Evolutionary conservation across 2,797 vertebrate genomes (phyloP), one percentile per base, ranked within the genome.

Genomic region (Tenualosa ilisha): DNA sequence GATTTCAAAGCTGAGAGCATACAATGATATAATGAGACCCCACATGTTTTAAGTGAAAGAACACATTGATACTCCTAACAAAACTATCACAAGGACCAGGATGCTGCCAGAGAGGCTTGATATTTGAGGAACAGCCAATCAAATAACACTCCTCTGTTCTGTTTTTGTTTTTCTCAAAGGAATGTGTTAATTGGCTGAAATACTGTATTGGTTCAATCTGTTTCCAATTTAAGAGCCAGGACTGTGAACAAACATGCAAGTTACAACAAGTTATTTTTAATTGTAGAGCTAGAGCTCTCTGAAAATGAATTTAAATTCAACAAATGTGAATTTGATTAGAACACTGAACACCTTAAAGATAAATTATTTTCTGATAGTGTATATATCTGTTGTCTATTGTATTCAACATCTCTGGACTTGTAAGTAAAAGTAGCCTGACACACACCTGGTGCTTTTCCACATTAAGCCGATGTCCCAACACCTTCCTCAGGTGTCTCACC

Each of bases 381-480:
- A 1, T 31, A 51, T 7, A 51, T 51, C 1, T 9, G 8, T 9
- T 9, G 50, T 51, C 7, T 49, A 49, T 2, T 49, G 46, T 49
- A 49, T 49, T 49, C 46, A 49, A 49, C 46, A 49, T 8, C 7
- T 49, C 7, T 49, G 46, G 46, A 1, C 46, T 8, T 49, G 46
- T 8, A 49, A 49, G 40, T 22, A 46, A 79, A 37, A 79, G 17
- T 6, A 40, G 40, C 17, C 0, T 9, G 40, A 22, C 13, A 72
- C 94, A 89, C 40, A 99, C 98, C 87, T 99, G 97, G 83, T 97
- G 96, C 90, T 96, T 96, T 26, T 97, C 95, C 88, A 98, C 95
- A 59, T 96, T 97, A 50, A 99, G 94, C n/a, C 97, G 96, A 91
- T 98, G 97, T 89, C 97, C 98, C 0, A 99, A 94, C 26, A 99